Evolutionary conservation across 1,140 invertebrate genomes (phyloP).

Genomic region (Panulirus ornatus): DNA sequence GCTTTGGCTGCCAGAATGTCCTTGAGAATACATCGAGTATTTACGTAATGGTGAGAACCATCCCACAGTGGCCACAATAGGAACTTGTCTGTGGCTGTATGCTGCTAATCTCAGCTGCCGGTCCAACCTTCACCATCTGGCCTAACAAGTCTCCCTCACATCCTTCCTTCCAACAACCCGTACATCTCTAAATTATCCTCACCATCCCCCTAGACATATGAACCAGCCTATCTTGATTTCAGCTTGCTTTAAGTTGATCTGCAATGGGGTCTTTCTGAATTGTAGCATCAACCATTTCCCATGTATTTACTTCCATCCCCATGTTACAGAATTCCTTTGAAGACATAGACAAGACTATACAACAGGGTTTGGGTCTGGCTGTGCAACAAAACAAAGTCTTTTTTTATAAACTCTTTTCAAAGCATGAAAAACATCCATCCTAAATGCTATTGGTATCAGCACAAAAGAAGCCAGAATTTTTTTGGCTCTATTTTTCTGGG

Average conservation of each 20-base stretch:
- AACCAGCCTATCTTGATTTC: slow-evolving; percentile 2
- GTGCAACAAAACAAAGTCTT: slow-evolving; percentile 35
- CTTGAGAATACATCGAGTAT: slow-evolving; percentile 67
- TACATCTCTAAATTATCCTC: slow-evolving; percentile 53
- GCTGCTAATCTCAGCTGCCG: slow-evolving; percentile 53
- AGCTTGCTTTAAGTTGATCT: slow-evolving; percentile 12
- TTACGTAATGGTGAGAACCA: slow-evolving; percentile 57
- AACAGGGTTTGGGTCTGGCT: slow-evolving; percentile 49
- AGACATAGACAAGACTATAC: slow-evolving; percentile 58
- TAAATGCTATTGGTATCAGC: slow-evolving; percentile 52
- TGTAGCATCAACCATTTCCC: slow-evolving; percentile 25
- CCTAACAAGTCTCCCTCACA: slow-evolving; percentile 45
- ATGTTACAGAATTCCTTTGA: slow-evolving; percentile 34
- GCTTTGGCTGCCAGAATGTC: slow-evolving; percentile 54
- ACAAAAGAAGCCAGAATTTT: slow-evolving; percentile 59
- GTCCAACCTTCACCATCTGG: slow-evolving; percentile 50
- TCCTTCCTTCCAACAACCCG: slow-evolving; percentile 52
- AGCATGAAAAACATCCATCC: slow-evolving; percentile 59
- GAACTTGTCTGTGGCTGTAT: slow-evolving; percentile 62
- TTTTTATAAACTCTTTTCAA: slow-evolving; percentile 37
- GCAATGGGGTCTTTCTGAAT: slow-evolving; percentile 21
- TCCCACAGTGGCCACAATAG: slow-evolving; percentile 68
- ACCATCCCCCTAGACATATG: slow-evolving; percentile 29
- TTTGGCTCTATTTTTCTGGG: neutral
- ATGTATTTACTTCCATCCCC: neutral